Percentiles rank a stretch among this genome's conserved stretches.
Evolutionary conservation across 2,113 vertebrate genomes (phyloP).

Genomic region (Circaetus cinerascens): DNA sequence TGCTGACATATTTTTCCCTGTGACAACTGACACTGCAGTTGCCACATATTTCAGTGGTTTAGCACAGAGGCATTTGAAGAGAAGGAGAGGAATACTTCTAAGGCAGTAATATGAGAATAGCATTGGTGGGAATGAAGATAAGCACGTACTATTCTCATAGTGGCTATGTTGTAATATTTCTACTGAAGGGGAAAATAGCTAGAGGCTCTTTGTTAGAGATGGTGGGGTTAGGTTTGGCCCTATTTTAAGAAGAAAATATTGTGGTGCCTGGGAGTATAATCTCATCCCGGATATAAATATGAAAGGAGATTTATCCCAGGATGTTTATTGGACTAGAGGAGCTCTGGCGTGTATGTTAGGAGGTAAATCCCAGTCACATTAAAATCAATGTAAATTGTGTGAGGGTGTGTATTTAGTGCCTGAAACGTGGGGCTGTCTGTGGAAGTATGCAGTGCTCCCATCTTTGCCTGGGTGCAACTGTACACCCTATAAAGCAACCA

Average conservation of each 20-base stretch:
- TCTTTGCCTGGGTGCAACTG: not conserved
- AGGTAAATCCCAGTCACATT: not conserved
- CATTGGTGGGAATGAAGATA: slow-evolving; percentile 2
- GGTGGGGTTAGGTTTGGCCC: not conserved
- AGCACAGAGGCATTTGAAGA: not conserved
- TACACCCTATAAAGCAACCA: not conserved
- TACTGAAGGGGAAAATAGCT: not conserved
- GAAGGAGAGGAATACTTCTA: not conserved
- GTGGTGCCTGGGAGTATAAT: not conserved
- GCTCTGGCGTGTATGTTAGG: not conserved
- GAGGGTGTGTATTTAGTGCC: not conserved
- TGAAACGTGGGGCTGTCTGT: not conserved
- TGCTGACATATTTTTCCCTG: slow-evolving; percentile 54
- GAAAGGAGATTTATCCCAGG: not conserved
- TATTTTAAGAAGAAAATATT: not conserved
- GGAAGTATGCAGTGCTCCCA: not conserved
- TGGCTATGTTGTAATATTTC: not conserved
- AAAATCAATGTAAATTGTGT: not conserved
- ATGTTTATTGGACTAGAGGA: not conserved
- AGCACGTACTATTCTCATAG: not conserved
- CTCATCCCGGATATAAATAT: not conserved
- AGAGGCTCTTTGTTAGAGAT: not conserved
- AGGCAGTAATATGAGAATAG: slow-evolving; percentile 8
- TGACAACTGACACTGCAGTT: slow-evolving; percentile 49
- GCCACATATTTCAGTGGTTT: slow-evolving; percentile 25